Conservation (phyloP, 2,888 invertebrate species). For the Biston betularia region DNA sequence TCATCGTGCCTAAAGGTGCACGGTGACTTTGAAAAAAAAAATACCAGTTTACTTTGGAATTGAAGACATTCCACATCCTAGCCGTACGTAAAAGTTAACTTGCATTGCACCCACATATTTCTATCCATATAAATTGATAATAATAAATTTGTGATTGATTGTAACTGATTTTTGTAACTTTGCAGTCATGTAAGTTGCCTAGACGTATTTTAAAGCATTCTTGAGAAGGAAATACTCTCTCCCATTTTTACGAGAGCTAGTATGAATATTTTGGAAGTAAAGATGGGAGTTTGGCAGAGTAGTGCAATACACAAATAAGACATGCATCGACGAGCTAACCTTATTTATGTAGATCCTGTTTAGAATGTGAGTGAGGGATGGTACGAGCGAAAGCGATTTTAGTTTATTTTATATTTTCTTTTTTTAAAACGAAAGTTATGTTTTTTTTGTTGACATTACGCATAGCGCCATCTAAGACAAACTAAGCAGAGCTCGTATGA, state of each 20-base stretch:
- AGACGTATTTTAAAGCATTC: slow-evolving; percentile 12
- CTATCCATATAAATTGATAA: no score
- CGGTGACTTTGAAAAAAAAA: no score
- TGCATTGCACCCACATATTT: no score
- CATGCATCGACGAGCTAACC: slow-evolving; percentile 42
- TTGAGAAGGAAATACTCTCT: slow-evolving; percentile 21
- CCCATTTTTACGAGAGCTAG: slow-evolving; percentile 28
- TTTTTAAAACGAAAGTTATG: no score
- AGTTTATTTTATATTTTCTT: not conserved
- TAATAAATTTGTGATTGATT: no score
- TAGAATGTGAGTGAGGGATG: slow-evolving; percentile 4
- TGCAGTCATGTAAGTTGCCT: slow-evolving; percentile 3
- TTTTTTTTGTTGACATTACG: no score
- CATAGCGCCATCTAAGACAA: no score
- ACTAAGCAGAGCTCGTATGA: no score
- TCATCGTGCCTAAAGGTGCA: no score
- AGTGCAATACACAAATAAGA: slow-evolving; percentile 41
- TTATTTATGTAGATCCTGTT: slow-evolving; percentile 44
- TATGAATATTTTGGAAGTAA: slow-evolving; percentile 38
- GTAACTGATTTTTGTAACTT: not conserved
- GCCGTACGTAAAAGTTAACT: no score
- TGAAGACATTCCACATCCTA: no score
- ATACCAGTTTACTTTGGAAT: no score
- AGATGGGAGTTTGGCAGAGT: slow-evolving; percentile 31
- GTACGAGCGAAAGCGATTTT: slow-evolving; percentile 19